A percentile compares a stretch with the other conserved stretches of the same genome.
Evolutionary conservation across 1,140 invertebrate species (phyloP).

Genomic region (Lucilia cuprina): DNA sequence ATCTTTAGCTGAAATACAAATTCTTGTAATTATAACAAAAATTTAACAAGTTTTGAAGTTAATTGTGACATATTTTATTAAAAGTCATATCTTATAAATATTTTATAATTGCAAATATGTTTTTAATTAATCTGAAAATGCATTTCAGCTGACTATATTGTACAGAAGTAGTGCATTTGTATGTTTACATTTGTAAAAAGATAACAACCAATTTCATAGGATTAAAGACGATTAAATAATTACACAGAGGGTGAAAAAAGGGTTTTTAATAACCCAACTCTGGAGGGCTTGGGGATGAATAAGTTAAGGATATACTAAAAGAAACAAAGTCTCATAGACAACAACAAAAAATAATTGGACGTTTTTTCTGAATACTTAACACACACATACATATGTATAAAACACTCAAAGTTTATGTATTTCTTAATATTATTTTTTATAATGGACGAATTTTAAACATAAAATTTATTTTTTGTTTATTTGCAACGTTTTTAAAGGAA

Average conservation of each 20-base stretch:
- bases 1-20: background rate
- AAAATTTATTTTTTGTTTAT: background rate
- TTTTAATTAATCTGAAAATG: background rate
- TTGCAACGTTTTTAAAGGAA: background rate
- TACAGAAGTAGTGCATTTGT: too few relatives aligned
- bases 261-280: background rate
- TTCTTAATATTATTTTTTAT: background rate
- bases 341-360: conserved; percentile 18
- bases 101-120: too few relatives aligned
- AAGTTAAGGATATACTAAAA: background rate
- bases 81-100: too few relatives aligned
- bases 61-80: too few relatives aligned
- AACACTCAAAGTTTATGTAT: background rate
- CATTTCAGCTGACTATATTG: too few relatives aligned
- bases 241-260: background rate
- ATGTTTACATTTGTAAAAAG: background rate
- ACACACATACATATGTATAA: background rate
- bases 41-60: background rate
- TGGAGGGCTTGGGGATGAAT: background rate
- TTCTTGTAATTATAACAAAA: background rate
- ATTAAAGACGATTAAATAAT: background rate
- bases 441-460: background rate
- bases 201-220: conserved; percentile 20
- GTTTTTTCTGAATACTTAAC: conserved; percentile 18
- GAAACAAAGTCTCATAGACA: conserved; percentile 20